Base-by-base conservation (phyloP, 2,888 invertebrate genomes). In the Eutolmus rufibarbis region DNA sequence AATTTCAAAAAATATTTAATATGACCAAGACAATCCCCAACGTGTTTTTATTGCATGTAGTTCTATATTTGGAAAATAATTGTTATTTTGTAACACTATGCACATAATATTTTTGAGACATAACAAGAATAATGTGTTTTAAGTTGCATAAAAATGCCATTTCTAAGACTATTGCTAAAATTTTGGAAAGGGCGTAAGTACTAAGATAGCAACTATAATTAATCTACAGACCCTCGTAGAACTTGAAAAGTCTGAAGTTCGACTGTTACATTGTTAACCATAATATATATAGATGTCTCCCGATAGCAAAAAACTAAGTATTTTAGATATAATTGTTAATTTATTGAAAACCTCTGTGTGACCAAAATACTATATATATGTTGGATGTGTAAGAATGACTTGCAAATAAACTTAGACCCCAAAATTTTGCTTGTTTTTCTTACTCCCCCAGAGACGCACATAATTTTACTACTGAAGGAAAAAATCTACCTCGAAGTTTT, bases 11-110 rank as follows among this genome's bases (percentile, higher is more conserved):
- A 82, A 23, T 85, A 87, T 43, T 31, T 34, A 43, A 37, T 51
- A 57, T 81, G 84, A 86, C 88, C 40, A 87, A 81, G 88, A 88
- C 88, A 88, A 88, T 88, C 88, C 88, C 87, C 66, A 66, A 12
- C 66, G 66, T 66, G 66, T 66, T 66, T 66, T 66, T 66, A 66
- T 66, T 19, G 23, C 9, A 66, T 66, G 66, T 66, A 66, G 66
- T 66, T 28, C 66, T 23, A 66, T 66, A 66, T 23, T 66, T 66
- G 66, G 28, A 66, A 66, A 23, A 66, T 66, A 23, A 66, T 66
- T 66, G 66, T 66, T 66, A 66, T 66, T 66, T 66, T 66, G 66
- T 66, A 66, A 66, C 66, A 66, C 19, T 57, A 57, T 57, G 66
- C 66, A 66, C 66, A 66, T 66, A 2, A 66, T 66, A 66, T 66